Percentiles rank a stretch among this genome's conserved stretches.
Evolutionary conservation across 2,888 invertebrate species (phyloP).

Genomic region (Octonoba sinensis): DNA sequence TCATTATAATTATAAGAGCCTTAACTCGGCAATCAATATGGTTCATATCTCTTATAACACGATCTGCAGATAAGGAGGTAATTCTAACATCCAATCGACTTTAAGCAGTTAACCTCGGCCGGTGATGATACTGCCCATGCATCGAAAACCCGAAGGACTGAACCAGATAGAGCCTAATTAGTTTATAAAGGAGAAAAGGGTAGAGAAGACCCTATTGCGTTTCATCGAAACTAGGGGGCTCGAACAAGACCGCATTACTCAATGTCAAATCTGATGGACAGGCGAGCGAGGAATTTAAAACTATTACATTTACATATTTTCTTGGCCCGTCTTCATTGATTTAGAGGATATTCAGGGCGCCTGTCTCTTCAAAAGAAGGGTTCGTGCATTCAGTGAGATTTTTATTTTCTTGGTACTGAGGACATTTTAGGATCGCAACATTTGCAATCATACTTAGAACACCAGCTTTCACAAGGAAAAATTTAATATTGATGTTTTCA

Average conservation of each 20-base stretch:
- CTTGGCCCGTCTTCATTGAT: conserved; percentile 52
- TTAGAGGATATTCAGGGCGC: conserved; percentile 20
- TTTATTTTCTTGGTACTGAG: too few species aligned
- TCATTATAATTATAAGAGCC: too few species aligned
- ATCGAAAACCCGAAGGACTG: conserved; percentile 7
- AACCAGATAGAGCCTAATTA: conserved; percentile 32
- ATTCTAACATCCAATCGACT: conserved; percentile 35
- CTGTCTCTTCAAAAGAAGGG: conserved; percentile 20
- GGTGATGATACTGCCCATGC: conserved; percentile 53
- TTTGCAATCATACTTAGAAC: too few species aligned
- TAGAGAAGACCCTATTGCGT: conserved; percentile 28
- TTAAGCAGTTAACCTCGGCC: conserved; percentile 44
- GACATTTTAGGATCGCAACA: too few species aligned
- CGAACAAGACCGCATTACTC: conserved; percentile 44
- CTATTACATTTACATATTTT: conserved; percentile 64
- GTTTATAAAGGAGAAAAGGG: conserved; percentile 48
- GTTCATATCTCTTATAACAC: too few species aligned
- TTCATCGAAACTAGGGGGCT: conserved; percentile 31
- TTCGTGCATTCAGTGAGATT: neutral
- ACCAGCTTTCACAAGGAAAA: too few species aligned
- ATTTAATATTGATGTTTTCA: too few species aligned
- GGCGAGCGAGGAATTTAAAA: conserved; percentile 61
- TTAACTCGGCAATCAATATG: too few species aligned
- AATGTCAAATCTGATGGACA: conserved; percentile 57
- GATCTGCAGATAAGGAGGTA: too few species aligned